Conservation (phyloP, 1,140 invertebrate species). For the Drosophila parabipectinata region DNA sequence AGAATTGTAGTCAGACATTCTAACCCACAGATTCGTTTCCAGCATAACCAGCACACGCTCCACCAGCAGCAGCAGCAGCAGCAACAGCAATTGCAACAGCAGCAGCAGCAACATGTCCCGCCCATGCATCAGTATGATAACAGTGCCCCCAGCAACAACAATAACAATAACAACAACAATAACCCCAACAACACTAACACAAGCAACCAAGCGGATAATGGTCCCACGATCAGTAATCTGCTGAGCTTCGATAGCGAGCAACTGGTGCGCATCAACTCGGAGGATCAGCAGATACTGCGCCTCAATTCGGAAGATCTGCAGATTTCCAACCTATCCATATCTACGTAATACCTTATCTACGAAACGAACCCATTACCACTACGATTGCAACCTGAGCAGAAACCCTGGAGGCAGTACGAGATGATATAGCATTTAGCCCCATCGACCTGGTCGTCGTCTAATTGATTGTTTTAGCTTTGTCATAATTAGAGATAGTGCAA, state of each 20-base stretch:
- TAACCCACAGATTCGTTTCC: not conserved
- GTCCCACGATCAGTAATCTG: slow-evolving; percentile 81
- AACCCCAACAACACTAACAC: slow-evolving; percentile 41
- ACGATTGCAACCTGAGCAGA: not conserved
- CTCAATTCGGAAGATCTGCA: slow-evolving; percentile 84
- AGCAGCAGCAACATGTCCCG: slow-evolving; percentile 60
- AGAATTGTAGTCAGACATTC: not conserved
- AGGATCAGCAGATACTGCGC: slow-evolving; percentile 84
- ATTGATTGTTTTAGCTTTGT: slow-evolving; percentile 58
- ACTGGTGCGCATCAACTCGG: slow-evolving; percentile 84
- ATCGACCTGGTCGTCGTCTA: slow-evolving; percentile 51
- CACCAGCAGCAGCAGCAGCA: slow-evolving; percentile 66
- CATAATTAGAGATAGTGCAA: slow-evolving; percentile 41
- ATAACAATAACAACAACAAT: slow-evolving; percentile 38
- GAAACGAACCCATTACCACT: slow-evolving; percentile 4
- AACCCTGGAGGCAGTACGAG: not conserved
- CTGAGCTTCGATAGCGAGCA: slow-evolving; percentile 85
- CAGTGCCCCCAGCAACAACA: slow-evolving; percentile 49
- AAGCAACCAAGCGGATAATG: slow-evolving; percentile 62
- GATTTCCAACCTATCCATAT: slow-evolving; percentile 82
- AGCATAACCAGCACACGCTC: slow-evolving; percentile 62
- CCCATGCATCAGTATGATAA: slow-evolving; percentile 61
- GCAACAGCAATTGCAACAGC: slow-evolving; percentile 47
- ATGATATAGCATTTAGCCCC: slow-evolving; percentile 28
- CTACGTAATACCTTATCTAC: slow-evolving; percentile 69